Evolutionary conservation across 2,888 invertebrate species (phyloP).

Genomic region (Elmis aenea): DNA sequence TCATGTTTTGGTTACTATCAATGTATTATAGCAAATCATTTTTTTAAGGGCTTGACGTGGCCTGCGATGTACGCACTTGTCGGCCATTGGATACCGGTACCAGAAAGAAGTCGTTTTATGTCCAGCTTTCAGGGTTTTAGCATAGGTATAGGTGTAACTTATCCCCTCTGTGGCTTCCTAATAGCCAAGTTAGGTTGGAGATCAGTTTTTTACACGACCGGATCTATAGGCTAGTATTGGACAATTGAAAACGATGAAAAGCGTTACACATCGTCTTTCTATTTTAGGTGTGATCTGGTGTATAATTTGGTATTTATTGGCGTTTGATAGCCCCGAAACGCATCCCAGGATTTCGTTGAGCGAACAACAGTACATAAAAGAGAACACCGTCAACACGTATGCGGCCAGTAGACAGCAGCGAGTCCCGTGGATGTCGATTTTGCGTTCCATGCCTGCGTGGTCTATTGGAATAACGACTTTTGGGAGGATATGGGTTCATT

Average conservation of each 20-base stretch:
- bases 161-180: slow-evolving; percentile 65
- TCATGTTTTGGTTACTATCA: too few species aligned
- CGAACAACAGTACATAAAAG: slow-evolving; percentile 62
- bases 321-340: slow-evolving; percentile 61
- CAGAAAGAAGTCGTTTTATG: slow-evolving; percentile 68
- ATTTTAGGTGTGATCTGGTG: slow-evolving; percentile 54
- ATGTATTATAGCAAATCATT: too few species aligned
- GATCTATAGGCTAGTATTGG: slow-evolving; percentile 54
- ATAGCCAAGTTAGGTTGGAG: slow-evolving; percentile 65
- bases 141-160: slow-evolving; percentile 67
- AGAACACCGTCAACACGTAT: slow-evolving; percentile 52
- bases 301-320: slow-evolving; percentile 62
- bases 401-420: slow-evolving; percentile 47
- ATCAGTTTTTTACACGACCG: slow-evolving; percentile 65
- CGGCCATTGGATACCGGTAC: slow-evolving; percentile 68
- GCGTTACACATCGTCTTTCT: too few species aligned
- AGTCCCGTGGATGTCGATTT: slow-evolving; percentile 62
- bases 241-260: too few species aligned
- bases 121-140: slow-evolving; percentile 73
- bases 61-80: slow-evolving; percentile 72
- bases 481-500: slow-evolving; percentile 71
- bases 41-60: slow-evolving; percentile 64
- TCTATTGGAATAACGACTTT: slow-evolving; percentile 68
- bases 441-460: slow-evolving; percentile 63
- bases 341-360: slow-evolving; percentile 63